Evolutionary conservation across 2,888 invertebrate genomes (phyloP).

Genomic region (Buathra laborator): DNA sequence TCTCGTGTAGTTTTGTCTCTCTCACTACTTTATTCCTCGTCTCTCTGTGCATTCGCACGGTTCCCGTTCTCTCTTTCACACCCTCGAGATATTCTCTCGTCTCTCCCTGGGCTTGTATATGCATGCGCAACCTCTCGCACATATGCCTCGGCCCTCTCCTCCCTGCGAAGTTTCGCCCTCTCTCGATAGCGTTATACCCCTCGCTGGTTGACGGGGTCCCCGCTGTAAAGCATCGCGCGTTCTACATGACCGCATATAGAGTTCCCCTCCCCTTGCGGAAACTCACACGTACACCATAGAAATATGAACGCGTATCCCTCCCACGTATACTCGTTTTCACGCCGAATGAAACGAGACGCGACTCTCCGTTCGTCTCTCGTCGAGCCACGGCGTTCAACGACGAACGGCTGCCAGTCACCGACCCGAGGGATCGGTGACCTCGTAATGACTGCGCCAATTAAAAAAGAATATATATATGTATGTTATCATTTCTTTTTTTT

Average conservation of each 20-base stretch:
- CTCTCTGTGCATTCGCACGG: conserved; percentile 69
- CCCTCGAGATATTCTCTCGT: conserved; percentile 77
- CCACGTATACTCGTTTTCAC: conserved; percentile 31
- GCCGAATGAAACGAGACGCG: conserved; percentile 52
- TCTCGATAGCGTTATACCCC: conserved; percentile 52
- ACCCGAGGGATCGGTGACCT: conserved; percentile 80
- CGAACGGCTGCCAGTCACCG: conserved; percentile 42
- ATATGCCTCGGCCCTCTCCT: conserved; percentile 48
- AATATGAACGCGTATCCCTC: conserved; percentile 16
- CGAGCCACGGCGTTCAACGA: conserved; percentile 22
- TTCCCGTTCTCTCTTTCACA: conserved; percentile 76
- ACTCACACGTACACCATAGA: conserved; percentile 23
- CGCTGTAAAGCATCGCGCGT: conserved; percentile 48
- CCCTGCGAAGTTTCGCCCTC: conserved; percentile 48
- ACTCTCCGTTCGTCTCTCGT: conserved; percentile 14
- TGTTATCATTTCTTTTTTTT: conserved; percentile 14
- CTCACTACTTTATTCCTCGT: conserved; percentile 55
- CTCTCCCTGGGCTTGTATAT: conserved; percentile 62
- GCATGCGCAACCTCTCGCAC: conserved; percentile 65
- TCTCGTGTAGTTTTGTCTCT: conserved; percentile 62
- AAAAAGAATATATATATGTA: conserved; percentile 51
- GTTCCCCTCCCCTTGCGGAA: conserved; percentile 8
- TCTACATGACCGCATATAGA: conserved; percentile 51
- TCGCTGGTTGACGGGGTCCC: conserved; percentile 39
- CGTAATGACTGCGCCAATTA: conserved; percentile 78